Conservation (phyloP, 2,888 invertebrate species). For the Drosophila anceps region DNA sequence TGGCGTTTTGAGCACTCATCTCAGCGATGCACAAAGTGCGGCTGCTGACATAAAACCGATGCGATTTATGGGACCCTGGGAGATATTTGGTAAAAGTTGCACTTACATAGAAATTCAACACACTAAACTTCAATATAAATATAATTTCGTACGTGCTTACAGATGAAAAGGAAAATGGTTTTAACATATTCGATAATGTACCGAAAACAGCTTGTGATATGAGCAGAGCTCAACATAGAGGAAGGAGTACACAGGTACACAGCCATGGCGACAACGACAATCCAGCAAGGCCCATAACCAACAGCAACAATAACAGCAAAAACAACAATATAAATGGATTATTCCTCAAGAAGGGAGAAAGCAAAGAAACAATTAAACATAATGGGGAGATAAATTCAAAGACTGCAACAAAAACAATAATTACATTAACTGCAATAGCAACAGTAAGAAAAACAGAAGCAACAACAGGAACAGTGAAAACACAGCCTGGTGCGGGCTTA, state of each 20-base stretch:
- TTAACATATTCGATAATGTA: constrained; percentile 83
- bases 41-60: constrained; percentile 81
- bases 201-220: constrained; percentile 84
- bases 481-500: constrained; percentile 49
- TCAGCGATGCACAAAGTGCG: constrained; percentile 84
- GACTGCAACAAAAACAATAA: constrained; percentile 57
- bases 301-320: constrained; percentile 5
- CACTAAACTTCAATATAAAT: not conserved
- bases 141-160: constrained; percentile 5
- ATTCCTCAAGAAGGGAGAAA: constrained; percentile 21
- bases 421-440: constrained; percentile 11
- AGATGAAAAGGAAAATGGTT: constrained; percentile 86
- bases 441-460: constrained; percentile 26
- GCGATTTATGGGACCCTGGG: constrained; percentile 86
- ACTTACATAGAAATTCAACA: not conserved
- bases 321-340: constrained; percentile 25
- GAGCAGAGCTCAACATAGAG: constrained; percentile 83
- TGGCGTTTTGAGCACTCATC: constrained; percentile 82
- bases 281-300: constrained; percentile 16
- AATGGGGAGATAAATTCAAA: constrained; percentile 75
- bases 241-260: constrained; percentile 42
- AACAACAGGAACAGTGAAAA: constrained; percentile 52
- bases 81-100: constrained; percentile 82
- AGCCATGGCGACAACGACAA: constrained; percentile 33
- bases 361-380: constrained; percentile 52